Evolutionary conservation across 2,888 invertebrate species (phyloP), one percentile per base, ranked within the genome.

Genomic region (Macrosoma leucophasiata): DNA sequence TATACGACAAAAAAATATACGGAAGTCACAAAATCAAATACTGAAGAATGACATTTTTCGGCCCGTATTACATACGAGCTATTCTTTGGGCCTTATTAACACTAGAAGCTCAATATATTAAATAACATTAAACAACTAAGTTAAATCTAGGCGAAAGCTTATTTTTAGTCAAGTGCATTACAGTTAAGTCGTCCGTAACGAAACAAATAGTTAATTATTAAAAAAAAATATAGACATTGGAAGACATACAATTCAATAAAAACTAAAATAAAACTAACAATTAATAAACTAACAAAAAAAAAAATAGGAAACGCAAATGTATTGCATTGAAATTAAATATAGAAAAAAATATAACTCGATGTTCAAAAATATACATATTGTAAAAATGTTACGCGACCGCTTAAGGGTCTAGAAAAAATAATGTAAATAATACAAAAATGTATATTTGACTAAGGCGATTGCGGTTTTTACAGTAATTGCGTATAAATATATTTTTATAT

Each of bases 61-160:
- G 48, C 43, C 52, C 71, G 70, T 49, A 79, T 79, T 54, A 59
- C 19, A 78, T 76, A 67, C 76, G 69, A 49, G 33, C 55, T 51
- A 57, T 66, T 79, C 79, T 82, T 82, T 81, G 81, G 81, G 75
- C 71, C 77, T 78, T 78, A 77, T 52, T 64, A 63, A 68, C 51
- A 55, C 69, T 74, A 78, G 48, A 77, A 75, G 74, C 73, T 75
- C 74, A 58, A 58, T 60, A 55, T 46, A 48, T 46, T 55, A 52
- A 46, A 49, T 44, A 43, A 46, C 48, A 41, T 41, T 50, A 49
- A 58, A 65, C 55, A 58, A 68, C 59, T 68, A 73, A 60, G 53
- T 67, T 72, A 62, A 66, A 62, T 50, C 64, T 67, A 48, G 61
- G 63, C 63, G 57, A 77, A 77, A 71, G 57, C 56, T 52, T 57